Evolutionary conservation across 2,888 invertebrate genomes (phyloP).

Genomic region (Magallana nippona): DNA sequence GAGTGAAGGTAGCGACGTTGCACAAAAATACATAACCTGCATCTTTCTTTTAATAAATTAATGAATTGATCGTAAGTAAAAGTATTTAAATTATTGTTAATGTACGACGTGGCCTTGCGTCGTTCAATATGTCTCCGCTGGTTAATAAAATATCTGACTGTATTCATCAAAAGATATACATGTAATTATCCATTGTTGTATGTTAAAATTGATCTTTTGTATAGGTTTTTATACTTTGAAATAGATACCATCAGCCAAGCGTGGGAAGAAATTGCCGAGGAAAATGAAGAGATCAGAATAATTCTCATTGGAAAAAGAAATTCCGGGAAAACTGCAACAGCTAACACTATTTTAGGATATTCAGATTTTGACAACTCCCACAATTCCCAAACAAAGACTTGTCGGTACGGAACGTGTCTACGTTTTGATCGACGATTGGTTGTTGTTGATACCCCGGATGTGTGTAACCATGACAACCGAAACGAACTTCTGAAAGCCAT

Average conservation of each 20-base stretch:
- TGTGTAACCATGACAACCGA: background rate
- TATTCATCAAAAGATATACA: too few species aligned
- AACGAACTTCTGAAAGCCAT: background rate
- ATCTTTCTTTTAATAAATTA: too few species aligned
- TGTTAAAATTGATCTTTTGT: too few species aligned
- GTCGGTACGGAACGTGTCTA: background rate
- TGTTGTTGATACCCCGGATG: constrained; percentile 11
- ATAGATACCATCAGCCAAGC: background rate
- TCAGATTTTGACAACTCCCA: background rate
- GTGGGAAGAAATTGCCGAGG: constrained; percentile 5
- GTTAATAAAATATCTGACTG: too few species aligned
- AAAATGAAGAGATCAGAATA: constrained; percentile 12
- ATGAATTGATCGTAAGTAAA: too few species aligned
- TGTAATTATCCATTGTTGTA: too few species aligned
- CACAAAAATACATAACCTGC: too few species aligned
- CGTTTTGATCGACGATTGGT: constrained; percentile 24
- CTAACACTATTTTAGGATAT: constrained; percentile 1
- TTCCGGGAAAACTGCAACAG: constrained; percentile 7
- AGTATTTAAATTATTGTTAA: too few species aligned
- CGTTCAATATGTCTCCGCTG: too few species aligned
- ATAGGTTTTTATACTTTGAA: too few species aligned
- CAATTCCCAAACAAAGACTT: background rate
- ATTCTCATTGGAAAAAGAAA: constrained; percentile 11
- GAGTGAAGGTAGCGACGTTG: too few species aligned
- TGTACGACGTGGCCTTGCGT: too few species aligned